Evolutionary conservation across 35 echinoderm and acorn worm species (phyloP).

Genomic region (Strongylocentrotus purpuratus): DNA sequence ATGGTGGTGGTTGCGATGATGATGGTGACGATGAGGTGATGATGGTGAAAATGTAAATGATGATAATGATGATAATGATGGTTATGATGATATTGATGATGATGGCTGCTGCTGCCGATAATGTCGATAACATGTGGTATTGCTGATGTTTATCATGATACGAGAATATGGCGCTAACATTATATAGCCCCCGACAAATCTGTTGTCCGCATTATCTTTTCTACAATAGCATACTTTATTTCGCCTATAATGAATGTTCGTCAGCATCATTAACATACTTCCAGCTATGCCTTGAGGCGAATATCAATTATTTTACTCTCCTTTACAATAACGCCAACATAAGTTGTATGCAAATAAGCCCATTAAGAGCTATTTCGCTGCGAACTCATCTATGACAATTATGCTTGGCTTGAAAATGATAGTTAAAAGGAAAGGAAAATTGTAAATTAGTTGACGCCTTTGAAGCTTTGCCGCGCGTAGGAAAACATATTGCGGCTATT

Average conservation of each 20-base stretch:
- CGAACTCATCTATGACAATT: background rate
- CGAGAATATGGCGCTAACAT: no score
- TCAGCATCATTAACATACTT: background rate
- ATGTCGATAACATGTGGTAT: no score
- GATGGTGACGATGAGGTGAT: no score
- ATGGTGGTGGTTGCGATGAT: background rate
- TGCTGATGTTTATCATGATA: no score
- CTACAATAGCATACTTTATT: background rate
- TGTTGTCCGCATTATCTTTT: no score
- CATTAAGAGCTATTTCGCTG: background rate
- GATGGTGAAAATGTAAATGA: no score
- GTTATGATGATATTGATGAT: background rate
- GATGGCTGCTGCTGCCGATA: background rate
- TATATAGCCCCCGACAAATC: no score
- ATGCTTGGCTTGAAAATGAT: background rate
- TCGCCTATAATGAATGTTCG: background rate
- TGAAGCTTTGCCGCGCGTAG: background rate
- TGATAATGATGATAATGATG: no score
- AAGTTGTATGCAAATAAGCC: no score
- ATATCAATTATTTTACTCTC: no score
- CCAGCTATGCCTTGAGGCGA: background rate
- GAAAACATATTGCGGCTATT: background rate
- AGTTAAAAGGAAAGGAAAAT: background rate
- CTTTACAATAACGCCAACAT: no score
- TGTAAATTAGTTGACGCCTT: conserved; percentile 1